Evolutionary conservation across 2,113 vertebrate genomes (phyloP).

Genomic region (Ophthalmolycus amberensis): DNA sequence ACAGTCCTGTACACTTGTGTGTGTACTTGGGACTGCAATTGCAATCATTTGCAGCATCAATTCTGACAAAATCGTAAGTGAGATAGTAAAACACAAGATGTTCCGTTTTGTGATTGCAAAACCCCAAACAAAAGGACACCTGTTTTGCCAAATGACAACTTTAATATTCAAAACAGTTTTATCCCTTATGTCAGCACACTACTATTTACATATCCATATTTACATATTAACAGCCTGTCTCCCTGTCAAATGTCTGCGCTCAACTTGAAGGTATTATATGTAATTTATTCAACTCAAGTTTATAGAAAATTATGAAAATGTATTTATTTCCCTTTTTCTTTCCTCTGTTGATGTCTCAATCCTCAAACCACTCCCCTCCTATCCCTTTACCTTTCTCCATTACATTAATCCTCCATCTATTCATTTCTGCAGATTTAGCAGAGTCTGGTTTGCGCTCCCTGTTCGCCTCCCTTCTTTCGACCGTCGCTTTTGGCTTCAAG

Average conservation of each 20-base stretch:
- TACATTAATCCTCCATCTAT: conserved; percentile 13
- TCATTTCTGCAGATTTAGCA: conserved; percentile 30
- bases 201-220: conserved; percentile 36
- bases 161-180: conserved; percentile 6
- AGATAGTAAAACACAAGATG: not conserved
- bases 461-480: conserved; percentile 10
- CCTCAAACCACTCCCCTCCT: not conserved
- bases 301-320: not conserved
- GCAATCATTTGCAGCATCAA: not conserved
- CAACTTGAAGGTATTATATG: not conserved
- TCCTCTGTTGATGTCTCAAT: not conserved
- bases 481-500: conserved; percentile 35
- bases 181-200: not conserved
- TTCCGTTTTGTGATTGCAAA: not conserved
- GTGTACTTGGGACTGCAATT: not conserved
- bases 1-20: not conserved
- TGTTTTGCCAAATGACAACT: not conserved
- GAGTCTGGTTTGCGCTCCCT: conserved; percentile 1
- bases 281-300: not conserved
- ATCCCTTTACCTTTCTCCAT: not conserved
- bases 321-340: conserved; percentile 3
- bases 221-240: conserved; percentile 26
- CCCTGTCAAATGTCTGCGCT: conserved; percentile 1
- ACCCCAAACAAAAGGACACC: not conserved
- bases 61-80: not conserved